Evolutionary conservation across 2,797 vertebrate genomes (phyloP).

Genomic region (Heteromormyrus szaboi): DNA sequence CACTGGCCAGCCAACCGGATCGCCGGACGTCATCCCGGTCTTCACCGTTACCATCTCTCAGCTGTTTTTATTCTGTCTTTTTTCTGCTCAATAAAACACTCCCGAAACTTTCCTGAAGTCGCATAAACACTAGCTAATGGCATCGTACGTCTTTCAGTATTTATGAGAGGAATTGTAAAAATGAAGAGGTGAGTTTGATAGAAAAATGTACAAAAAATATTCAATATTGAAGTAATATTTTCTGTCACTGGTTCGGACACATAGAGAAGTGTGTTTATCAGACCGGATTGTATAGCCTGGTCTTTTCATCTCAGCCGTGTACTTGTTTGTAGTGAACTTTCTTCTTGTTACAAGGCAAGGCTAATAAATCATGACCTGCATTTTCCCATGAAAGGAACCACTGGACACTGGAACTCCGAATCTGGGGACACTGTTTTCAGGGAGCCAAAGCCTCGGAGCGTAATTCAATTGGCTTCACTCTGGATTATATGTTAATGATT

Average conservation of each 20-base stretch:
- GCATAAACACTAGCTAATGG: background rate
- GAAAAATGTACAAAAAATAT: background rate
- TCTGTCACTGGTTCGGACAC: background rate
- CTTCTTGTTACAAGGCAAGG: background rate
- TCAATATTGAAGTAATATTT: background rate
- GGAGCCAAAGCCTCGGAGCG: background rate
- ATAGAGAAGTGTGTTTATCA: background rate
- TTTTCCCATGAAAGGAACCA: background rate
- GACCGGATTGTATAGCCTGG: background rate
- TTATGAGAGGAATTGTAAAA: background rate
- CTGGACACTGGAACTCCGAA: background rate
- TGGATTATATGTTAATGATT: slow-evolving; percentile 8
- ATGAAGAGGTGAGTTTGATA: background rate
- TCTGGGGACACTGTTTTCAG: background rate
- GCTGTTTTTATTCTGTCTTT: slow-evolving; percentile 44
- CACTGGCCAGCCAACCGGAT: slow-evolving; percentile 52
- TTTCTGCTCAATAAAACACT: slow-evolving; percentile 36
- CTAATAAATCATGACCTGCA: background rate
- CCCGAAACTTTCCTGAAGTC: too few species aligned
- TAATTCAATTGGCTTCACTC: background rate
- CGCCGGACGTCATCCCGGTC: slow-evolving; percentile 37
- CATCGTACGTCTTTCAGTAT: background rate
- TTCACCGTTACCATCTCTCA: background rate
- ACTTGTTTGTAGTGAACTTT: background rate
- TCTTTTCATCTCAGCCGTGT: background rate